Base-by-base conservation (phyloP, 2,888 invertebrate species). In the Ormyrus rosae region DNA sequence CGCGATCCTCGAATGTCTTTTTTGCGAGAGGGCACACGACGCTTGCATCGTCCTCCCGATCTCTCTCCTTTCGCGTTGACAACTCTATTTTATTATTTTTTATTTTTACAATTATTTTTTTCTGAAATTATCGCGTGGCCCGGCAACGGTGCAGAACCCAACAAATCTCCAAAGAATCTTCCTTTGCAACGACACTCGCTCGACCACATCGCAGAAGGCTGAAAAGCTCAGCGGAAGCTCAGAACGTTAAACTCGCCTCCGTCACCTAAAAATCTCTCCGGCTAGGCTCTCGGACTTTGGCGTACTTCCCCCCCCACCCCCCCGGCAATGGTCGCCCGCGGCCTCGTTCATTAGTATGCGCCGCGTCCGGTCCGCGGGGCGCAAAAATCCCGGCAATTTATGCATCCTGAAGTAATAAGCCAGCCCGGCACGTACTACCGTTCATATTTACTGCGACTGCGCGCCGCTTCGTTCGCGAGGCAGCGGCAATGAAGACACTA, bases 361-460 rank as follows among this genome's bases (percentile, higher is more conserved):
- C 58, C 72, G 63, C 63, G 58, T 45, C 11, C 58, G n/a, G 67
- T n/a, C 19, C 11, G 9, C 7, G 2, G 6, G 48, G 7, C n/a
- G 75, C 58, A 70, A 71, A 77, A 77, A 70, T 77, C 11, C 51
- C 58, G 19, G 61, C 60, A 79, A 79, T 73, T 79, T 79, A 71
- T 73, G 78, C 78, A 79, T 79, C 78, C 78, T 55, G 34, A 63
- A 56, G 73, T 79, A 72, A 68, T 79, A 73, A 79, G 68, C 68
- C 48, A 13, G 58, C 50, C 13, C 9, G 51, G 13, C 64, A 64
- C 55, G 56, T 73, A 64, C 56, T 73, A 63, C 53, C 72, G 64
- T 58, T 56, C 58, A 64, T 67, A 74, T 67, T 67, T 58, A 67
- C 58, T 13, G 58, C 60, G 34, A 19, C 9, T 10, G 9, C n/a